Percentiles rank a stretch among this genome's conserved stretches.
phyloP scores from a whole-genome alignment of 2,113 vertebrate genomes.

The Dendrocopos noguchii region DNA sequence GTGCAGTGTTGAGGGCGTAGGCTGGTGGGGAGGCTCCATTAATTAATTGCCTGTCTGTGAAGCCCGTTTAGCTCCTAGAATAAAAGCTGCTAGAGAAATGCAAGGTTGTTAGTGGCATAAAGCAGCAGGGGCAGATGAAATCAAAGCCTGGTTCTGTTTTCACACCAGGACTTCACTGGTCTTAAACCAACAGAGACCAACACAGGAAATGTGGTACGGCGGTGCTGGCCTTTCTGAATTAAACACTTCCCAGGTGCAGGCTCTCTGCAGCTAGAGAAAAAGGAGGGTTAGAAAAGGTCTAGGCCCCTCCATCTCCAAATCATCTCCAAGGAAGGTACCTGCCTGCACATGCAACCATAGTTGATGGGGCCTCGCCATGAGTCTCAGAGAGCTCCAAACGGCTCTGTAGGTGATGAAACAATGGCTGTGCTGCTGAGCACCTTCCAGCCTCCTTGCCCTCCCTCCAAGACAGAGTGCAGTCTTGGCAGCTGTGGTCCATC shows the following conservation, averaged over 20 bases:
- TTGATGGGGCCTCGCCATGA: fast-evolving
- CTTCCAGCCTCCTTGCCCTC: not conserved
- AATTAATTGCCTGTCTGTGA: conserved; percentile 67
- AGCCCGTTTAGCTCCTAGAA: conserved; percentile 52
- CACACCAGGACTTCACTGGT: conserved; percentile 50
- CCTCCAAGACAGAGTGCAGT: not conserved
- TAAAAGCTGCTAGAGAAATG: conserved; percentile 45
- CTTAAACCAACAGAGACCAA: not conserved
- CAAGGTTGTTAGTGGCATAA: conserved; percentile 25
- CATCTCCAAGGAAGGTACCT: not conserved
- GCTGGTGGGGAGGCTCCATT: conserved; percentile 43
- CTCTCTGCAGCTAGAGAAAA: not conserved
- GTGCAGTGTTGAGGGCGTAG: not conserved
- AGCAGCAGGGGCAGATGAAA: conserved; percentile 54
- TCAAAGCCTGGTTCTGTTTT: conserved; percentile 42
- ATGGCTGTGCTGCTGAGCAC: not conserved
- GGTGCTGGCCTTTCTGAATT: not conserved
- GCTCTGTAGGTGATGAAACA: not conserved
- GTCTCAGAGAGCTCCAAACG: not conserved
- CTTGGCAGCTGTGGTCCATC: not conserved
- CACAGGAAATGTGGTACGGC: not conserved
- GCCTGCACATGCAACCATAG: not conserved
- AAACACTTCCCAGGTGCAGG: conserved; percentile 1
- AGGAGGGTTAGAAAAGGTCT: not conserved
- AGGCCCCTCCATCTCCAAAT: not conserved